Conservation (phyloP, 2,888 invertebrate species). For the Trachelus stipa region DNA sequence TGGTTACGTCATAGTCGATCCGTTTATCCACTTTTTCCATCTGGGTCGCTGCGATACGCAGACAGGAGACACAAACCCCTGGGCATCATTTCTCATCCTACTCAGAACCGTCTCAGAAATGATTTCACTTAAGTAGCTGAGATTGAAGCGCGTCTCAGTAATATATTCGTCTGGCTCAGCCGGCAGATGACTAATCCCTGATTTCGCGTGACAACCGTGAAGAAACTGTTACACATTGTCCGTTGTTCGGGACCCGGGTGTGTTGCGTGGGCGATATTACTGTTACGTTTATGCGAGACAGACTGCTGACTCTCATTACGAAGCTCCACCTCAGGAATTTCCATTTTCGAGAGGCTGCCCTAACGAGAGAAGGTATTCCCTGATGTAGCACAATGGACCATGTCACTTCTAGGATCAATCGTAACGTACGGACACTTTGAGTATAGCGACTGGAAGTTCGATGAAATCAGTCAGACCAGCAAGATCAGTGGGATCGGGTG, state of each 20-base stretch:
- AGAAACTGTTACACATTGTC: constrained; percentile 63
- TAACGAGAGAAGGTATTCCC: background rate
- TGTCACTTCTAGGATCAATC: background rate
- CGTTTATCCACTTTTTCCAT: background rate
- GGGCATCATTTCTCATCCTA: background rate
- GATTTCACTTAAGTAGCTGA: constrained; percentile 1
- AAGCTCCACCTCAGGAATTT: constrained; percentile 10
- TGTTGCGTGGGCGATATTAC: constrained; percentile 41
- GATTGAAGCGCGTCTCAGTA: constrained; percentile 14
- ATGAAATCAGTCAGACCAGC: background rate
- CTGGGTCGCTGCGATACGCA: background rate
- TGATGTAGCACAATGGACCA: background rate
- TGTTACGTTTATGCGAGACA: constrained; percentile 30
- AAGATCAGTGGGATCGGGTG: background rate
- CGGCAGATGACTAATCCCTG: constrained; percentile 52
- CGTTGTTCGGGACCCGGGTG: constrained; percentile 45
- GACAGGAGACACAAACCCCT: background rate
- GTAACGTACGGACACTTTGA: too few species aligned
- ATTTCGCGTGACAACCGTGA: constrained; percentile 58
- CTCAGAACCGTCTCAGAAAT: background rate
- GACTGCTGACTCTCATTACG: constrained; percentile 23
- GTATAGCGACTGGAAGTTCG: too few species aligned
- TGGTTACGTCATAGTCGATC: background rate
- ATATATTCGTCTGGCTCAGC: constrained; percentile 34
- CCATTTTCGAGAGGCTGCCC: background rate